phyloP scores from a whole-genome alignment of 2,113 vertebrate genomes.

The Noturus placidus region DNA sequence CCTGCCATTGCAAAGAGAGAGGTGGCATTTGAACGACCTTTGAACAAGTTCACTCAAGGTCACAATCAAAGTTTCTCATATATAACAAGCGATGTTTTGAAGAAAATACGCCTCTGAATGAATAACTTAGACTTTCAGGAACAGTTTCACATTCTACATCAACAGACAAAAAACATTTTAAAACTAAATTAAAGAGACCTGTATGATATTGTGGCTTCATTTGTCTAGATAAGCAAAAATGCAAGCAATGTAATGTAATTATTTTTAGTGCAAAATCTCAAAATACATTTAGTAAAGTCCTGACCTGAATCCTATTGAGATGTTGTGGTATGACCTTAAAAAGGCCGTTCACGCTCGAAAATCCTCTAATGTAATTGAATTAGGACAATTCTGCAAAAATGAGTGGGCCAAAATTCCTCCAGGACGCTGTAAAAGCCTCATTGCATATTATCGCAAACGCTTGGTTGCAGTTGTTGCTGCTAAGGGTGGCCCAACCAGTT shows the following conservation, averaged over 20 bases:
- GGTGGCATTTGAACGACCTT: not conserved
- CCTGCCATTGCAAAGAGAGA: not conserved
- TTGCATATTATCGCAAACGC: no score
- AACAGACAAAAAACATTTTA: not conserved
- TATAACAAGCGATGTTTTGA: not conserved
- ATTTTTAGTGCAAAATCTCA: not conserved
- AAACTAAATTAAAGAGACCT: slow-evolving; percentile 11
- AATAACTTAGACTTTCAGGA: not conserved
- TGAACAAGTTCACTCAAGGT: not conserved
- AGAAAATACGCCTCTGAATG: not conserved
- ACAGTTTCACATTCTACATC: not conserved
- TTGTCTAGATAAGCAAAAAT: not conserved
- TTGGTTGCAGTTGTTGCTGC: no score
- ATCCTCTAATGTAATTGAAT: no score
- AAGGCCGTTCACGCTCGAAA: no score
- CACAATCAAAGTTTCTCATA: not conserved
- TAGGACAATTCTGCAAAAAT: no score
- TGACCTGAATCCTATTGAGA: no score
- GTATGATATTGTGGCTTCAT: no score
- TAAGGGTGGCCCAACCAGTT: no score
- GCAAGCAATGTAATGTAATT: not conserved
- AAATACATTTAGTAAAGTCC: not conserved
- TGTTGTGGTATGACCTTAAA: no score
- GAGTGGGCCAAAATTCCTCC: no score
- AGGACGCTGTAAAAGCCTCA: no score